Base-by-base conservation (phyloP, 1,140 invertebrate genomes). In the Macrobrachium rosenbergii region DNA sequence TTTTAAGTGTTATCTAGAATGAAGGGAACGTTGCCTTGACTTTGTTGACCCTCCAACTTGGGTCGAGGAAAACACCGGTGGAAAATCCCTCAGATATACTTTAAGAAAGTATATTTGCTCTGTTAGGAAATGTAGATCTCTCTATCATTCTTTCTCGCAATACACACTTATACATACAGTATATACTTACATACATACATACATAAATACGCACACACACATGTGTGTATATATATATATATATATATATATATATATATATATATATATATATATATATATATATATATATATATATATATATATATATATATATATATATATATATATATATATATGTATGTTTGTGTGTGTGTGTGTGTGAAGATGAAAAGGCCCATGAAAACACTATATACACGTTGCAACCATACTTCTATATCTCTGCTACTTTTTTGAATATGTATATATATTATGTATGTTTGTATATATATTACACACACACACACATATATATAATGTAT, bases 301-400 rank as follows among this genome's bases (percentile, higher is more conserved):
- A 67, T 67, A 67, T 67, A 5, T 67, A 67, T 72, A 72, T 72
- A 72, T 72, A 72, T 72, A 72, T 72, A 72, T 72, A 72, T 72
- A 72, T n/a, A 21, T 69, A 21, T 23, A 21, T 69, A 21, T 69
- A 21, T 69, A 21, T 67, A n/a, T 67, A 67, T 67, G 16, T 67
- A 67, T 67, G 17, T 67, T 0, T 67, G 28, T n/a, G 7, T 21
- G 8, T 21, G 23, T 28, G 17, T 28, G 64, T 28, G 16, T 67
- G 23, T 28, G 23, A n/a, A n/a, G n/a, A n/a, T n/a, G n/a, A n/a
- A n/a, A n/a, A n/a, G n/a, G n/a, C n/a, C n/a, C n/a, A n/a, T n/a
- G n/a, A n/a, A n/a, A n/a, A n/a, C n/a, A n/a, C n/a, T n/a, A n/a
- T n/a, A n/a, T n/a, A n/a, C n/a, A n/a, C n/a, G n/a, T n/a, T n/a